These are phyloP conservation scores for Ecdyonurus torrentis DNA, from an alignment of 2,888 invertebrate genomes.

Conservation along the genomic window DNA sequence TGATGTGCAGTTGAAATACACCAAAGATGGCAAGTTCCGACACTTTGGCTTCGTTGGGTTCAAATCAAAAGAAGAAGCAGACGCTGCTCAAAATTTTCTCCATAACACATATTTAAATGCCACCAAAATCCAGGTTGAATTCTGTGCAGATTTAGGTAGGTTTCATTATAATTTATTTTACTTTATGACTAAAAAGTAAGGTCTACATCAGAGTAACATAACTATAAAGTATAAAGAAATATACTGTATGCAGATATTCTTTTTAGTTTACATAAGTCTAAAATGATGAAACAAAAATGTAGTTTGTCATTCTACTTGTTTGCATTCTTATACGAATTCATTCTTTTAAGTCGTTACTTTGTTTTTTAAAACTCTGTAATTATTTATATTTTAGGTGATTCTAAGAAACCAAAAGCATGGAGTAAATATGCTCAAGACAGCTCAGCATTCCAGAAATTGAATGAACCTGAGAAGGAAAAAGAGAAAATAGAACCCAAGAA, in stretches of 20 bases:
- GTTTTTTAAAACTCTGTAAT: neutral
- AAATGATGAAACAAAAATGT: no score
- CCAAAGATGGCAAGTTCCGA: conserved; percentile 78
- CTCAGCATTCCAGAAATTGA: conserved; percentile 39
- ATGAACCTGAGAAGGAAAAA: conserved; percentile 21
- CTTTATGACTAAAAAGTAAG: neutral
- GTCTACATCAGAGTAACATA: neutral
- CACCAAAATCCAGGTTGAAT: conserved; percentile 60
- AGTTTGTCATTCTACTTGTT: no score
- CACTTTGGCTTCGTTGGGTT: conserved; percentile 90
- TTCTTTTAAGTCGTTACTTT: no score
- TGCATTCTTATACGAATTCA: no score
- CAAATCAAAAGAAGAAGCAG: conserved; percentile 61
- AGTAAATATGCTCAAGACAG: conserved; percentile 79
- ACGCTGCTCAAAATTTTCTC: conserved; percentile 57
- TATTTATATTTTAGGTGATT: conserved; percentile 28
- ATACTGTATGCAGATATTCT: no score
- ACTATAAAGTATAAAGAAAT: neutral
- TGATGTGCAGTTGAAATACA: conserved; percentile 86
- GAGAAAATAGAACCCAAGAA: conserved; percentile 19
- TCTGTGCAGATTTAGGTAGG: conserved; percentile 48
- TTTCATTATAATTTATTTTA: no score
- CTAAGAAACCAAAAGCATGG: conserved; percentile 75
- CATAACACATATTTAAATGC: conserved; percentile 75
- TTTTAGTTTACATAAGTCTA: no score